A percentile compares a stretch with the other conserved stretches of the same genome.
These are phyloP conservation scores for Mareca penelope DNA, from an alignment of 2,797 vertebrate species.

Conservation along the genomic window DNA sequence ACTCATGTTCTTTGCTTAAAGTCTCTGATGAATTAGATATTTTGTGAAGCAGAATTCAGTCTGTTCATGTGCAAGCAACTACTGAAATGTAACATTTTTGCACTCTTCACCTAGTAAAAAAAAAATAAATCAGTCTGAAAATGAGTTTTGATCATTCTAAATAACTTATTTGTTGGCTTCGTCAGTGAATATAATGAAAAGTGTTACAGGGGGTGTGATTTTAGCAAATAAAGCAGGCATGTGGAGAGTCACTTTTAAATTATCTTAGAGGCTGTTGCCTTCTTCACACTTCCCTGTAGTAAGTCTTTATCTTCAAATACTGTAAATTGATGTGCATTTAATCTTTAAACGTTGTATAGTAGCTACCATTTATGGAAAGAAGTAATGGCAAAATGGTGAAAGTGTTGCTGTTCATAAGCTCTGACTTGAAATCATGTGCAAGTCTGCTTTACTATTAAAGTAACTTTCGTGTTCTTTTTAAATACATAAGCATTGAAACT, in stretches of 20 bases:
- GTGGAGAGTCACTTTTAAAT: slow-evolving; percentile 16
- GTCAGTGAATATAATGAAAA: neutral
- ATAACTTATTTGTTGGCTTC: neutral
- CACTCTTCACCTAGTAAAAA: neutral
- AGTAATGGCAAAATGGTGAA: neutral
- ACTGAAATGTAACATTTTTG: neutral
- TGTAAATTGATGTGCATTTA: slow-evolving; percentile 33
- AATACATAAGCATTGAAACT: neutral
- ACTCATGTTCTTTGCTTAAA: slow-evolving; percentile 8
- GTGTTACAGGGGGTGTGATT: neutral
- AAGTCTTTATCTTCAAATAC: slow-evolving; percentile 33
- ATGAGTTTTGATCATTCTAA: neutral
- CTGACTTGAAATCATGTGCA: neutral
- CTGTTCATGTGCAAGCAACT: neutral
- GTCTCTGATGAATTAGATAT: neutral
- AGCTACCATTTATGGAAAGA: neutral
- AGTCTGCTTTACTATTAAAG: slow-evolving; percentile 2
- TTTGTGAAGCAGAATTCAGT: slow-evolving; percentile 17
- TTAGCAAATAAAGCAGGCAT: slow-evolving; percentile 3
- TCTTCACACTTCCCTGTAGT: neutral
- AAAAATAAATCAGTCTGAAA: slow-evolving; percentile 18
- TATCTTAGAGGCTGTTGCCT: neutral
- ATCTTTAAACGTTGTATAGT: slow-evolving; percentile 22
- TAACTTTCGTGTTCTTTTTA: slow-evolving; percentile 10
- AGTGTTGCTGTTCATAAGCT: neutral